phyloP scores from a whole-genome alignment of 2,888 invertebrate genomes.

The Andrena fulva region DNA sequence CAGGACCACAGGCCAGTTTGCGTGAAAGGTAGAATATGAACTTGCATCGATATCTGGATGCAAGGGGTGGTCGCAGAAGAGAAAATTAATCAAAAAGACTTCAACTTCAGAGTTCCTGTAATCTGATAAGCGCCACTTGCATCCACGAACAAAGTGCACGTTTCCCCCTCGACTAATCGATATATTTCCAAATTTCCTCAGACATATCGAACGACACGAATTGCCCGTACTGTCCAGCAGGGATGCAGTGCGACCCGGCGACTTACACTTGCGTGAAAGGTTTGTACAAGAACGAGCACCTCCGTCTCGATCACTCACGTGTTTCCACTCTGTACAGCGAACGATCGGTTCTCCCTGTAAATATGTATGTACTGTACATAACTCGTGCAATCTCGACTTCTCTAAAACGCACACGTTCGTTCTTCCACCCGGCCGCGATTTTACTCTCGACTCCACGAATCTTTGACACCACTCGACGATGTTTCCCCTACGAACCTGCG shows the following conservation, averaged over 20 bases:
- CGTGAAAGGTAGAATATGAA: conserved; percentile 88
- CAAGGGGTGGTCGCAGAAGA: no score
- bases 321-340: conserved; percentile 36
- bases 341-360: conserved; percentile 70
- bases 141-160: no score
- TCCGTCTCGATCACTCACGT: conserved; percentile 7
- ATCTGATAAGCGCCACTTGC: no score
- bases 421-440: not conserved
- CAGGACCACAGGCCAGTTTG: conserved; percentile 94
- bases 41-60: not conserved
- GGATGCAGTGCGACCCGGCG: conserved; percentile 91
- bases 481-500: not conserved
- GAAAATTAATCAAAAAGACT: no score
- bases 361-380: conserved; percentile 83
- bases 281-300: conserved; percentile 83
- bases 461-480: not conserved
- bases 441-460: not conserved
- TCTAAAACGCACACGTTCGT: conserved; percentile 44
- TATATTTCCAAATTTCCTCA: conserved; percentile 44
- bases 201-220: conserved; percentile 60
- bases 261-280: conserved; percentile 94
- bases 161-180: conserved; percentile 8
- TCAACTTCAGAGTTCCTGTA: no score
- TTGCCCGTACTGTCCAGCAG: conserved; percentile 90
- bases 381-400: conserved; percentile 27